Evolutionary conservation across 2,113 vertebrate genomes (phyloP), one percentile per base, ranked within the genome.

Genomic region (Chaetodon auriga): DNA sequence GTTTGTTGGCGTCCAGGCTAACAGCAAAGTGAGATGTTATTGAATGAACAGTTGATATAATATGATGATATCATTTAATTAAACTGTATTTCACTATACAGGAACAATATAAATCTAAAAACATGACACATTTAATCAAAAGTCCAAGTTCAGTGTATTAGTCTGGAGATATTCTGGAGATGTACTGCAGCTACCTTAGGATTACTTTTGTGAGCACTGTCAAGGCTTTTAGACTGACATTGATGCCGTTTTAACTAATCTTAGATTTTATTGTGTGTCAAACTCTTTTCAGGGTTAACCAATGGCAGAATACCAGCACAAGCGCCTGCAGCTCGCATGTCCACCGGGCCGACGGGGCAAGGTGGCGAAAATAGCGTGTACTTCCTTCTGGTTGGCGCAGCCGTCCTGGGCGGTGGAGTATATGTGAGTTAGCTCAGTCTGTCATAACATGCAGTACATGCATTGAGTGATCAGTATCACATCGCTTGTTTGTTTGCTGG

Each of bases 311-410:
- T 48, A 73, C 82, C 87, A 61, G 46, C 78, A 18, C 61, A 58
- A 2, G 60, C 80, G n/a, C 94, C 91, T 14, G 95, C 90, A 90
- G 94, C 95, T 60, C 95, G 96, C 90, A 96, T 89, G 90, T 97
- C 96, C 75, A 84, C 95, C 14, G 95, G 95, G 85, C 93, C 94
- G 72, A 86, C 93, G 74, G 96, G 95, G 68, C 95, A 95, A 86
- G 94, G 96, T 55, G 13, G 57, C 5, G 95, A 95, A 84, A 97
- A 95, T 84, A 87, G 95, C n/a, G 76, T 96, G 49, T 96, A 97
- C 41, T 84, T 90, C 84, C 92, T 96, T 88, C 89, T 98, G 91
- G 92, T 97, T 90, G 97, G 96, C 94, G 96, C 93, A 85, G 75
- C 95, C 63, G 92, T 87, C 87, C 76, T 96, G 60, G 96, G 94